These are phyloP conservation scores for Tenualosa ilisha DNA, from an alignment of 2,797 vertebrate genomes.

Conservation along the genomic window DNA sequence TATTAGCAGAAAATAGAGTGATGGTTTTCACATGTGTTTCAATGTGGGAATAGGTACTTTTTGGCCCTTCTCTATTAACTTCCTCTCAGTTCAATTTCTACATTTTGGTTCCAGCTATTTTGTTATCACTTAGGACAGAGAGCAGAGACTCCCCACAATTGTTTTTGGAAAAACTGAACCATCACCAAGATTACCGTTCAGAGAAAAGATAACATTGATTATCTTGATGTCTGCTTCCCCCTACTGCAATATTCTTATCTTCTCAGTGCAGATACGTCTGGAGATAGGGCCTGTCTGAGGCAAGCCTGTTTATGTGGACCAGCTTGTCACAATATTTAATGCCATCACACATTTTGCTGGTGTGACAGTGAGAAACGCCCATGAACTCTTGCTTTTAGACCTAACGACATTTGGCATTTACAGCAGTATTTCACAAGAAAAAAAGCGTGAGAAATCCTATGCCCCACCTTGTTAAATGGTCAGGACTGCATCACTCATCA, in stretches of 20 bases:
- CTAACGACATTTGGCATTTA: slow-evolving; percentile 9
- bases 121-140: not conserved
- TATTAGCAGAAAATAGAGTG: slow-evolving; percentile 23
- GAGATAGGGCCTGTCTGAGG: not conserved
- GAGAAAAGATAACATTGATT: slow-evolving; percentile 17
- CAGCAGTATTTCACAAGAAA: not conserved
- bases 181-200: not conserved
- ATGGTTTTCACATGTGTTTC: slow-evolving; percentile 18
- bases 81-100: not conserved
- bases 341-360: not conserved
- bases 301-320: slow-evolving; percentile 6
- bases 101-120: not conserved
- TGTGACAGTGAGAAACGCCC: not conserved
- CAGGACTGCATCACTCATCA: slow-evolving; percentile 6
- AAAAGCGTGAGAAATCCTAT: not conserved
- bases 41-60: not conserved
- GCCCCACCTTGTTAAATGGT: slow-evolving; percentile 15
- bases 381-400: not conserved
- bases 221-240: slow-evolving; percentile 19
- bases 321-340: not conserved
- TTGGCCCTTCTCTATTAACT: not conserved
- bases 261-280: not conserved
- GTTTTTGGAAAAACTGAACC: not conserved
- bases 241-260: slow-evolving; percentile 13
- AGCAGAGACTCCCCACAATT: not conserved